These are phyloP conservation scores for Nilaparvata lugens DNA, from an alignment of 1,140 invertebrate species.

Conservation along the genomic window DNA sequence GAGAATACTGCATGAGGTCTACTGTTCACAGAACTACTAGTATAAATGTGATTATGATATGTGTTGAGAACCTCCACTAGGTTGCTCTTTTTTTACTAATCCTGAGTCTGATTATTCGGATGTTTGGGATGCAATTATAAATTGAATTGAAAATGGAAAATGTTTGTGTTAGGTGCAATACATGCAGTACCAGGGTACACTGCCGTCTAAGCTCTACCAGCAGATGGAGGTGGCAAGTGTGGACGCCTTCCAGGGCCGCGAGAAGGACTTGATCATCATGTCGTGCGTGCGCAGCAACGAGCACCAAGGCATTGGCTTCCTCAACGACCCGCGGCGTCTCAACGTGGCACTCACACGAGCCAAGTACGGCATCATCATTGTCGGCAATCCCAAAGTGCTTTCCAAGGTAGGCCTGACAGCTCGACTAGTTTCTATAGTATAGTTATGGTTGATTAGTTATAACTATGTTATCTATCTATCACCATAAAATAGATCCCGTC, in stretches of 20 bases:
- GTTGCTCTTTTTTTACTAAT: too few species aligned
- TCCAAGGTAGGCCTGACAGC: slow-evolving; percentile 54
- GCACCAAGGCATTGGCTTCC: slow-evolving; percentile 86
- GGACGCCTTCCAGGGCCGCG: slow-evolving; percentile 94
- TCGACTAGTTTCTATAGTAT: background rate
- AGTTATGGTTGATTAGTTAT: too few species aligned
- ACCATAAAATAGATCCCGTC: too few species aligned
- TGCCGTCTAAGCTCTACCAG: slow-evolving; percentile 95
- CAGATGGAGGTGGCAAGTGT: slow-evolving; percentile 99
- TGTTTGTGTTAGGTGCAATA: slow-evolving; percentile 79
- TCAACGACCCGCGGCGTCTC: slow-evolving; percentile 93
- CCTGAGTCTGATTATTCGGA: too few species aligned
- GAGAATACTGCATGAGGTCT: too few species aligned
- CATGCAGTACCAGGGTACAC: slow-evolving; percentile 97
- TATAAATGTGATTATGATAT: too few species aligned
- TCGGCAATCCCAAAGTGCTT: slow-evolving; percentile 97
- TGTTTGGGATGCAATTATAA: too few species aligned
- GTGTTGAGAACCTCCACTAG: too few species aligned
- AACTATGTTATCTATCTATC: too few species aligned
- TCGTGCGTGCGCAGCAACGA: slow-evolving; percentile 88
- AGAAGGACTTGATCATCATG: slow-evolving; percentile 99
- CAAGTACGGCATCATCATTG: slow-evolving; percentile 96
- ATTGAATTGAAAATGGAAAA: too few species aligned
- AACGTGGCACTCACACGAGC: slow-evolving; percentile 97
- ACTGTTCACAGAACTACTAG: too few species aligned